A percentile compares a stretch with the other conserved stretches of the same genome.
phyloP scores from a whole-genome alignment of 2,113 vertebrate genomes.

The Lagopus muta region DNA sequence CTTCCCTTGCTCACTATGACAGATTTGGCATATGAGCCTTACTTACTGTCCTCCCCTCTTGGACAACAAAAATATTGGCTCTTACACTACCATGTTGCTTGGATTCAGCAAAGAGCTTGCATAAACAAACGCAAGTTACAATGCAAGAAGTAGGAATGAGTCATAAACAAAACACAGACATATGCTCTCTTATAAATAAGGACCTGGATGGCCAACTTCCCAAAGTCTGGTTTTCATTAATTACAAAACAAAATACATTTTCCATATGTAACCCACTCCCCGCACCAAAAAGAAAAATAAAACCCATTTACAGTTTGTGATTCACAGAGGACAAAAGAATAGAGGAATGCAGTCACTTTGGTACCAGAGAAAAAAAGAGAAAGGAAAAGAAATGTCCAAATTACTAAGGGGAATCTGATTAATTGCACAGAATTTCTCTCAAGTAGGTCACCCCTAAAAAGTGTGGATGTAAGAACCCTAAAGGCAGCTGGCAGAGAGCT shows the following conservation, averaged over 20 bases:
- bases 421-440: constrained; percentile 30
- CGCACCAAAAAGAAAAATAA: constrained; percentile 53
- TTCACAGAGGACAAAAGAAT: constrained; percentile 71
- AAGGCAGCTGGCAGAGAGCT: background rate
- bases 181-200: constrained; percentile 81
- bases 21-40: constrained; percentile 62
- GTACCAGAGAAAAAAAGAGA: constrained; percentile 48
- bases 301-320: constrained; percentile 65
- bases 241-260: constrained; percentile 79
- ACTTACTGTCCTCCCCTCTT: constrained; percentile 57
- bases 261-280: constrained; percentile 75
- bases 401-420: constrained; percentile 20
- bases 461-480: background rate
- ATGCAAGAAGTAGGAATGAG: constrained; percentile 76
- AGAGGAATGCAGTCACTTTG: constrained; percentile 48
- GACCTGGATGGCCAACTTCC: constrained; percentile 74
- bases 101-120: constrained; percentile 73
- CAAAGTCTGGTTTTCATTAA: constrained; percentile 80
- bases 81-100: constrained; percentile 64
- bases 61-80: constrained; percentile 73
- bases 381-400: constrained; percentile 55
- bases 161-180: constrained; percentile 82
- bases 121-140: constrained; percentile 79
- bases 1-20: constrained; percentile 47
- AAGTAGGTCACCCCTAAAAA: constrained; percentile 28